phyloP scores from a whole-genome alignment of 2,797 vertebrate species.

The Clarias pachynema region DNA sequence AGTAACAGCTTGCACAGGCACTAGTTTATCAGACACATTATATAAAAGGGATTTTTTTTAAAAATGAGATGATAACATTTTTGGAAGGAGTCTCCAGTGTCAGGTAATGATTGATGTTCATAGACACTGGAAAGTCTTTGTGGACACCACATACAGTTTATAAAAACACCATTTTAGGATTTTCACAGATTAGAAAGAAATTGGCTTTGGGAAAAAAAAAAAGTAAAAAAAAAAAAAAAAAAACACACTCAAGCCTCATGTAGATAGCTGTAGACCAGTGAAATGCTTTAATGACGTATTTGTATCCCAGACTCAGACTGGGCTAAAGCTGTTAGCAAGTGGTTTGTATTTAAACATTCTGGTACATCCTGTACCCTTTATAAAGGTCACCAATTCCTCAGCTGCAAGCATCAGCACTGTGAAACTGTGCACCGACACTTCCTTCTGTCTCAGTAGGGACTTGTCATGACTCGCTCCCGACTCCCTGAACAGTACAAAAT shows the following conservation, averaged over 20 bases:
- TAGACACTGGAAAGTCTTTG: not conserved
- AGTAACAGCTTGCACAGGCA: not conserved
- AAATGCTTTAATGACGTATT: conserved; percentile 9
- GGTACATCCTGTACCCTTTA: conserved; percentile 10
- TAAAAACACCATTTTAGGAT: not conserved
- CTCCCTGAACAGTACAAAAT: conserved; percentile 7
- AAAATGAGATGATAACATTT: not conserved
- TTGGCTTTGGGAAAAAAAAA: not conserved
- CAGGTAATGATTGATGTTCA: not conserved
- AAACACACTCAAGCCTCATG: too few species aligned
- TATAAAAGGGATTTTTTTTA: not conserved
- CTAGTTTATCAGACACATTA: not conserved
- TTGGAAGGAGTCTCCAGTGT: not conserved
- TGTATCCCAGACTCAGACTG: not conserved
- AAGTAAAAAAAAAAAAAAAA: too few species aligned
- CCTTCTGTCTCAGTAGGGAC: conserved; percentile 8
- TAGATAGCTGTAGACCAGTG: not conserved
- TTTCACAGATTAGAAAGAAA: not conserved
- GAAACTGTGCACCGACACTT: not conserved
- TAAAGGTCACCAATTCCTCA: conserved; percentile 29
- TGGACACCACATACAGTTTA: not conserved
- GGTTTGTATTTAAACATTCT: conserved; percentile 58
- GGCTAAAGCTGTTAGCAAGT: conserved; percentile 50
- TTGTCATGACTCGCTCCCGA: not conserved
- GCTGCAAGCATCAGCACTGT: not conserved